Conservation (phyloP, 2,888 invertebrate genomes). For the Axea sp. region DNA sequence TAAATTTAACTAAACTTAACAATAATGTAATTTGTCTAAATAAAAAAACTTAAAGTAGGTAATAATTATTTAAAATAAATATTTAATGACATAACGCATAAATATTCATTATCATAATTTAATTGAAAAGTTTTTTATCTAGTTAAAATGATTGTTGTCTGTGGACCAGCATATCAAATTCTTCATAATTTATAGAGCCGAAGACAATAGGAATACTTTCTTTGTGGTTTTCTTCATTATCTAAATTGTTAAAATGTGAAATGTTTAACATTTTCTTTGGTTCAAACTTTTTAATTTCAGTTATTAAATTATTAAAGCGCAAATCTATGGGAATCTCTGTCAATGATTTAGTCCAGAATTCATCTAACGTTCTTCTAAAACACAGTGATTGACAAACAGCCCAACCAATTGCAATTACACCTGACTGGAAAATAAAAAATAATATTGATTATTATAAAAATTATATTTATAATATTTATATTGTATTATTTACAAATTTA, state of each 20-base stretch:
- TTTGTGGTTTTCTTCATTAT: neutral
- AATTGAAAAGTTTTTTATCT: too few relatives aligned
- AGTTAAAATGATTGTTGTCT: slow-evolving; percentile 62
- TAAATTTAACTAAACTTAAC: too few relatives aligned
- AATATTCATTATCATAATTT: too few relatives aligned
- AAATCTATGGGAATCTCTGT: slow-evolving; percentile 38
- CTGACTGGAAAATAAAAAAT: slow-evolving; percentile 83
- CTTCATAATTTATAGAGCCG: slow-evolving; percentile 74
- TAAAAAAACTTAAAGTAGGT: neutral
- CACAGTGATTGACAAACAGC: slow-evolving; percentile 82
- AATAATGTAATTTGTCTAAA: too few relatives aligned
- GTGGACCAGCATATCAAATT: slow-evolving; percentile 73
- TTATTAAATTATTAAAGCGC: slow-evolving; percentile 63
- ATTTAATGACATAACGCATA: too few relatives aligned
- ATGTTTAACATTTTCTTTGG: slow-evolving; percentile 55
- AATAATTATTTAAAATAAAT: neutral
- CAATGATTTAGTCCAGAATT: slow-evolving; percentile 63
- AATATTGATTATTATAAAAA: too few relatives aligned
- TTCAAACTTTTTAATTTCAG: slow-evolving; percentile 65
- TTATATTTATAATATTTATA: too few relatives aligned
- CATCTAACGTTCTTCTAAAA: slow-evolving; percentile 69
- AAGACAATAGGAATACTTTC: slow-evolving; percentile 54
- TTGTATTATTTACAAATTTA: too few relatives aligned
- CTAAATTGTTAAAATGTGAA: slow-evolving; percentile 23
- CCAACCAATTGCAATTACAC: slow-evolving; percentile 83